Conservation (phyloP, 2,113 vertebrate genomes). For the Pao palembangensis region DNA sequence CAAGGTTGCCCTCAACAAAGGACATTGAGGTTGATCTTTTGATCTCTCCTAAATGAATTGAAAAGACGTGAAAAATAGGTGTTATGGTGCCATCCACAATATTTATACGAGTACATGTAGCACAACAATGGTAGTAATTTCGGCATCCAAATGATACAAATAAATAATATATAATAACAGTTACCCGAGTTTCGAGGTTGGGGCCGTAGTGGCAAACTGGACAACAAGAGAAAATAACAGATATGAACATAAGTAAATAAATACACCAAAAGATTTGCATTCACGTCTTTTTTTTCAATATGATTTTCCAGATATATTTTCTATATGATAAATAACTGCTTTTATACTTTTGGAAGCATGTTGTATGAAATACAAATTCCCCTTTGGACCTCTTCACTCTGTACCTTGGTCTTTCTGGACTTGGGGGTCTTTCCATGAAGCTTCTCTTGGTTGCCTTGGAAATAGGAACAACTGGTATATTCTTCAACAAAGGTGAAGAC, state of each 20-base stretch:
- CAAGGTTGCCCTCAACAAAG: slow-evolving; percentile 91
- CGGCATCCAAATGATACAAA: too few relatives aligned
- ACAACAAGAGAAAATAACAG: slow-evolving; percentile 23
- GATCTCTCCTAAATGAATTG: slow-evolving; percentile 81
- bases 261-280: too few relatives aligned
- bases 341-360: not conserved
- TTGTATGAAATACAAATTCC: too few relatives aligned
- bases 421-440: slow-evolving; percentile 75
- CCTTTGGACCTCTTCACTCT: not conserved
- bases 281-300: too few relatives aligned
- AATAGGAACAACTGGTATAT: slow-evolving; percentile 72
- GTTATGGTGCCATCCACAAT: not conserved
- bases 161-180: not conserved
- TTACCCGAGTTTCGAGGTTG: slow-evolving; percentile 72
- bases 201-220: slow-evolving; percentile 72
- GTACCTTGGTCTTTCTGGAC: slow-evolving; percentile 74
- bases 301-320: too few relatives aligned
- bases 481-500: slow-evolving; percentile 69
- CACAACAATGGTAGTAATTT: not conserved
- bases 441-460: slow-evolving; percentile 82
- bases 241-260: not conserved
- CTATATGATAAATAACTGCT: not conserved
- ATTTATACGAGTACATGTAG: not conserved
- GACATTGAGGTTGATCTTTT: slow-evolving; percentile 96
- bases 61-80: not conserved